Evolutionary conservation across 2,888 invertebrate genomes (phyloP), one percentile per base, ranked within the genome.

Genomic region (Cantharis rufa): DNA sequence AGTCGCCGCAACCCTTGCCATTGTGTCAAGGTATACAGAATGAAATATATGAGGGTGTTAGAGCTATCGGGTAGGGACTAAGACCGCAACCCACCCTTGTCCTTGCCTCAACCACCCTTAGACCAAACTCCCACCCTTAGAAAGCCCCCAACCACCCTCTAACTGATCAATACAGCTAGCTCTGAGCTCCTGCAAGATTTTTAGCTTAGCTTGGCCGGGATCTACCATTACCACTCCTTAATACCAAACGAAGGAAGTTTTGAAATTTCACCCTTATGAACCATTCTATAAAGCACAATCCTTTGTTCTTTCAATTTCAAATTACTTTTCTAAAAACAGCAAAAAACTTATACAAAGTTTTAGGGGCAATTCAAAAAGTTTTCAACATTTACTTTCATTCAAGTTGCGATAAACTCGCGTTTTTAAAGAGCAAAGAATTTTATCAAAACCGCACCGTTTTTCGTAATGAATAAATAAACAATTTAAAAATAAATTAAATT

Each of bases 91-190:
- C 87, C 86, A 86, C 87, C 86, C 87, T 87, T 87, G 86, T 87
- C 87, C 87, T 87, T 87, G 86, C 87, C 86, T 86, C 86, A 82
- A 84, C 86, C 85, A 86, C 87, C 87, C 87, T 87, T 88, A 87
- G 87, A 86, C 84, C 83, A 82, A 79, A 77, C 82, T 83, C 83
- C 83, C 82, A 82, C 82, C 82, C 83, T 82, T 81, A 80, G 76
- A 74, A 70, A 62, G 48, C 76, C 78, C 68, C 81, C 79, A 82
- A 83, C 84, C 80, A 81, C 81, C 81, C 86, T 84, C 83, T 83
- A 80, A 62, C 86, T 87, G 88, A 88, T 88, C 88, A 87, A 88
- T 88, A 88, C 88, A 88, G 88, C 88, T 88, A 86, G 87, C 86
- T 66, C 64, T 85, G 82, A 85, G 86, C 86, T 87, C 87, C 88